These are phyloP conservation scores for Cheiracanthium punctorium DNA, from an alignment of 2,888 invertebrate genomes.

Conservation along the genomic window DNA sequence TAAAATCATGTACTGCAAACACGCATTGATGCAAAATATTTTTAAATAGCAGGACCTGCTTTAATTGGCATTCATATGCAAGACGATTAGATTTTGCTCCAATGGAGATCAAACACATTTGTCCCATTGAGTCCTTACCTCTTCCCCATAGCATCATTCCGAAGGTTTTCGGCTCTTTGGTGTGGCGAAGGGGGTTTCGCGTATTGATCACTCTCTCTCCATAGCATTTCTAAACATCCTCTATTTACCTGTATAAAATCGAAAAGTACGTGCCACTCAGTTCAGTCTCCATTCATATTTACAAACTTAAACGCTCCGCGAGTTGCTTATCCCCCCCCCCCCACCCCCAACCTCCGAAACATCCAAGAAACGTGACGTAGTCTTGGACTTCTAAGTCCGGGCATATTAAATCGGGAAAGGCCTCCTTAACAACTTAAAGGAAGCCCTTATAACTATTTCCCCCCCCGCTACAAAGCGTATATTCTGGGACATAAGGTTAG, in stretches of 20 bases:
- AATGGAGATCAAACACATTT: no score
- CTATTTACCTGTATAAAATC: slow-evolving; percentile 1
- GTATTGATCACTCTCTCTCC: neutral
- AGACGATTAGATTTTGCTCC: no score
- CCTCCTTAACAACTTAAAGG: slow-evolving; percentile 26
- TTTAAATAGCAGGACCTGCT: no score
- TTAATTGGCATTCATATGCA: no score
- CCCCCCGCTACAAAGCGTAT: slow-evolving; percentile 42
- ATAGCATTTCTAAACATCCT: neutral
- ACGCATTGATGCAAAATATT: no score
- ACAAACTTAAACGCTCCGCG: slow-evolving; percentile 20
- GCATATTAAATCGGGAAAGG: slow-evolving; percentile 22
- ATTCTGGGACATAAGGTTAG: neutral
- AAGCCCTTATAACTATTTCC: slow-evolving; percentile 55
- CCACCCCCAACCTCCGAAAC: neutral
- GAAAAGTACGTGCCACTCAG: neutral
- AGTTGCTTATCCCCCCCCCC: slow-evolving; percentile 21
- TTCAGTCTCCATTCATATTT: slow-evolving; percentile 12
- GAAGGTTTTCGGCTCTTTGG: no score
- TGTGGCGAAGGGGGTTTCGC: no score
- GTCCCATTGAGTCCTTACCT: no score
- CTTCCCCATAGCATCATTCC: no score
- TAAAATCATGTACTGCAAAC: no score
- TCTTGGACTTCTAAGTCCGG: slow-evolving; percentile 34
- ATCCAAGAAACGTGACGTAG: slow-evolving; percentile 36